Conservation (phyloP, 1,140 invertebrate genomes). For the Rhyzopertha dominica region DNA sequence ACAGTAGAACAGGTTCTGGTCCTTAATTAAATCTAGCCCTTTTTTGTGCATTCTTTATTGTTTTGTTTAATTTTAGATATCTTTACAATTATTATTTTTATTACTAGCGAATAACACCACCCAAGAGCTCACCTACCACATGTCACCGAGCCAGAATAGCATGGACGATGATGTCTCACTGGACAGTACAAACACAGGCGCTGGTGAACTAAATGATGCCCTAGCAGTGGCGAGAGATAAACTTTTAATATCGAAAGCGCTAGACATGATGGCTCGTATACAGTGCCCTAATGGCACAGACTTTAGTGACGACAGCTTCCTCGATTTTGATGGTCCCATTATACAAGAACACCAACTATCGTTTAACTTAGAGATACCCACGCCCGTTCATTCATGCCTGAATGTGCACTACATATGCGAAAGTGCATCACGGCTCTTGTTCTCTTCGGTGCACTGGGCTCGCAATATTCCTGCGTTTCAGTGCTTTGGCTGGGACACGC, state of each 20-base stretch:
- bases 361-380: constrained; percentile 79
- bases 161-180: constrained; percentile 58
- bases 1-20: no score
- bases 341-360: constrained; percentile 62
- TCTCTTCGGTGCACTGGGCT: constrained; percentile 85
- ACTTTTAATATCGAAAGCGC: constrained; percentile 64
- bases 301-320: constrained; percentile 36
- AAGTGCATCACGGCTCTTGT: constrained; percentile 81
- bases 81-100: no score
- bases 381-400: constrained; percentile 72
- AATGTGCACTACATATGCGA: constrained; percentile 90
- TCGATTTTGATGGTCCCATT: constrained; percentile 54
- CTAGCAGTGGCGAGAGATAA: constrained; percentile 61
- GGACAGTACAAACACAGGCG: constrained; percentile 52
- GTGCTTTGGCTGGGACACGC: constrained; percentile 61
- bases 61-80: no score
- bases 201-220: constrained; percentile 54
- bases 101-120: constrained; percentile 22
- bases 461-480: constrained; percentile 79
- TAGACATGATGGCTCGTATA: constrained; percentile 67
- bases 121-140: constrained; percentile 31
- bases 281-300: constrained; percentile 42
- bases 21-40: no score
- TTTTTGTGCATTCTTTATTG: no score
- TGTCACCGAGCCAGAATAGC: constrained; percentile 45